Evolutionary conservation across 23 tunicate genomes (phyloP), one percentile per base, ranked within the genome.

Genomic region (Phallusia fumigata): DNA sequence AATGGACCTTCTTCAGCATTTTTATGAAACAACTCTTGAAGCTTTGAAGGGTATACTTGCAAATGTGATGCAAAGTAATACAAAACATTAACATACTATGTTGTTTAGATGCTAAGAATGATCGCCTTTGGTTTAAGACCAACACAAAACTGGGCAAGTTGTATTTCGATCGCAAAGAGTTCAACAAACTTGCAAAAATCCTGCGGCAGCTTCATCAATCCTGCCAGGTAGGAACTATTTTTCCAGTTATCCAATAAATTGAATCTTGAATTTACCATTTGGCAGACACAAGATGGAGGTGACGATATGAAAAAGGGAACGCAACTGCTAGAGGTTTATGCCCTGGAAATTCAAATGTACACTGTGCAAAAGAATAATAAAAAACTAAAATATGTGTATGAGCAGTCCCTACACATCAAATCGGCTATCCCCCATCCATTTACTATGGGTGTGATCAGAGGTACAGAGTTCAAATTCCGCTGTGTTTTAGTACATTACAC

Each of bases 361-460:
- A 95, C 99, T 11, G 92, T 83, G 0, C 95, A 87, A 45, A 95
- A 95, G 73, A 90, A 95, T 47, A 95, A 95, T 65, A 95, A 95
- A 79, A 90, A 84, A 80, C 80, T 95, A 75, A 95, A 95, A 53
- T 72, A 81, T 65, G 91, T 95, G 36, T 95, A 95, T 81, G 95
- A 95, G 49, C 91, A 95, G 73, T 90, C 95, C 11, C 81, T 90
- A 0, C 87, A 84, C 33, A 95, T 95, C 76, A 95, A 95, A 72
- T 90, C 99, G 0, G 99, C 95, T 5, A 95, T 95, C 34, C 99
- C 99, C 36, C 99, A 95, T 86, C 99, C 99, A 8, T 84, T 95
- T 36, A 95, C 95, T 21, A 95, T 90, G 99, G 99, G 99, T 21
- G 95, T 95, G 0, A 95, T 95, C 2, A 73, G 95, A 90, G 98